Base-by-base conservation (phyloP, 1,140 invertebrate species). In the Antheraea pernyi region DNA sequence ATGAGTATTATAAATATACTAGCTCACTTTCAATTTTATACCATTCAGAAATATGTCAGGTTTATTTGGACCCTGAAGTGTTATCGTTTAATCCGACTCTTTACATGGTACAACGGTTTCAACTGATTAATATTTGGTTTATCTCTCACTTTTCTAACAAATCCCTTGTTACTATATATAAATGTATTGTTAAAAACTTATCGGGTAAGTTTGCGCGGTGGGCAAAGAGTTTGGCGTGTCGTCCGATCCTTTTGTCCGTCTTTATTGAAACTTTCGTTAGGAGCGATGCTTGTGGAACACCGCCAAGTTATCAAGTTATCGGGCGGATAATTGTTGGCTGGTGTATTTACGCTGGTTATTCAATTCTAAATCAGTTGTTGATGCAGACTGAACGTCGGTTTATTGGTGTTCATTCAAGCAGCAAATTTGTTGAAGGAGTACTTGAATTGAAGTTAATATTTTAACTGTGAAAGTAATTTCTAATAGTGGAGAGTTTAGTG, bases 251-350 rank as follows among this genome's bases (percentile, higher is more conserved):
- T 72, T 75, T 75, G 74, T 75, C 59, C 68, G 18, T 5, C 19
- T 61, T 76, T 76, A 71, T 76, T 63, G 65, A 61, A 76, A 76
- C 53, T 73, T 76, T 73, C 69, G 68, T 66, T 68, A 74, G 62
- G 42, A 69, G 65, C 64, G 68, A 66, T 61, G 62, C 72, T 67
- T 72, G 70, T 60, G 72, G 48, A 22, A 77, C 75, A 69, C 69
- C 75, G 68, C 69, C 30, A 63, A 70, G 30, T 67, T 62, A 67
- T 69, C 46, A 16, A 73, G 68, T 70, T 76, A 76, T 76, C 70
- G 74, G 59, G 36, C 67, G 19, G 19, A 30, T 61, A 30, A 22
- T 61, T 22, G 30, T 61, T 22, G 11, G 11, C 5, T 53, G 46
- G 11, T 53, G 16, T 53, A 9, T n/a, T 16, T 53, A 42, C 39